Evolutionary conservation across 2,888 invertebrate genomes (phyloP), one percentile per base, ranked within the genome.

Genomic region (Anorthoa munda): DNA sequence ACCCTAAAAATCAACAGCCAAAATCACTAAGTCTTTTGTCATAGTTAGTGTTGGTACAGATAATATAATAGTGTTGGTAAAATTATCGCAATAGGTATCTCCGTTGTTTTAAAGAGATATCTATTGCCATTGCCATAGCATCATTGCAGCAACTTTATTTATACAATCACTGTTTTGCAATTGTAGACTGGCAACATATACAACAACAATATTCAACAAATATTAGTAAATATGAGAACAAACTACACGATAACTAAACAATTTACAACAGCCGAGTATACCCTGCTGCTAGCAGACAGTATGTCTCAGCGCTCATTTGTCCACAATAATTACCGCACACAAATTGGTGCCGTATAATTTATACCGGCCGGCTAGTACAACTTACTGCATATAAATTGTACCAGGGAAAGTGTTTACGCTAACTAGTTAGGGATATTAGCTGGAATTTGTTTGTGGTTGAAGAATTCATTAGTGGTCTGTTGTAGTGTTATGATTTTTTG

Each of bases 221-320:
- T 7, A 7, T 31, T 31, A 31, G 31, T 3, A 31, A 31, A 31
- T 31, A 31, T 26, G 26, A 26, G 2, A 26, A 26, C 26, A n/a
- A n/a, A 45, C 39, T 0, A 61, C 3, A 50, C 2, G 12, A 58
- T 66, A 58, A 39, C 15, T 17, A 0, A 1, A 48, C 12, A 60
- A 56, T 31, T 17, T 45, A 60, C 51, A 73, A 64, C 70, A 78
- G 75, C 55, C 9, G 4, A 58, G 85, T 87, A 86, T 84, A 84
- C 68, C 77, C 77, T 72, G 66, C 66, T 66, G 67, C 69, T 31
- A 58, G 84, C 76, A 90, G 89, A 86, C 89, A 82, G 83, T 82
- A 68, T 89, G 89, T 89, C 89, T 88, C 81, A 82, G 72, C 60
- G 80, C 82, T 89, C 86, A 90, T 90, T 90, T 89, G 89, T 90